Conservation (phyloP, 2,888 invertebrate genomes). For the Drosophila cracens region DNA sequence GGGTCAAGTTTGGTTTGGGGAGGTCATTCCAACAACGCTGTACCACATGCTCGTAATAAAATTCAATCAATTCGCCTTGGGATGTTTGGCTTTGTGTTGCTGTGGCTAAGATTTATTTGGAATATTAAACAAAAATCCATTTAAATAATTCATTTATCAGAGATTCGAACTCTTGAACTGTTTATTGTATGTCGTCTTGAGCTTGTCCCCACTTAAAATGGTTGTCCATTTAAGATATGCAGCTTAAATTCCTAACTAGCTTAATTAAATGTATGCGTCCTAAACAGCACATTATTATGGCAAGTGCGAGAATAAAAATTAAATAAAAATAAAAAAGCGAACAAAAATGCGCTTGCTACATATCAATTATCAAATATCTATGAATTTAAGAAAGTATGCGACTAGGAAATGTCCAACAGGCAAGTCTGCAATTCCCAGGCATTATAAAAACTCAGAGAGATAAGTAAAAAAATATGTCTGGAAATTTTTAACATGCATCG, state of each 20-base stretch:
- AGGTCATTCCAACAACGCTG: conserved; percentile 8
- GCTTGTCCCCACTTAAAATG: conserved; percentile 5
- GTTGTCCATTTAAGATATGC: conserved; percentile 35
- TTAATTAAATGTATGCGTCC: conserved; percentile 22
- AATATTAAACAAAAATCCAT: conserved; percentile 31
- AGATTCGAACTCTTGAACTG: conserved; percentile 2
- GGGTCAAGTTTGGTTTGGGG: conserved; percentile 6
- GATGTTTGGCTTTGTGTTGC: conserved; percentile 1
- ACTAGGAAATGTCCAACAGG: neutral
- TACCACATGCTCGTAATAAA: conserved; percentile 29
- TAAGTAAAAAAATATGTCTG: neutral
- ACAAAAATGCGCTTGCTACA: neutral
- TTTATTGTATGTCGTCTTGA: conserved; percentile 5
- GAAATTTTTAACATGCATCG: neutral
- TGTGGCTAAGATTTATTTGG: conserved; percentile 28
- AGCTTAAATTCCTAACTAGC: conserved; percentile 46
- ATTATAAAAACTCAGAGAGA: neutral
- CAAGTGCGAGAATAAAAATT: neutral
- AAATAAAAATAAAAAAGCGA: neutral
- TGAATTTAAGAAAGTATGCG: neutral
- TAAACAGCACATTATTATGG: neutral
- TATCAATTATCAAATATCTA: neutral
- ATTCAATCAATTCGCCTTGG: conserved; percentile 30
- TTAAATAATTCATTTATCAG: conserved; percentile 64
- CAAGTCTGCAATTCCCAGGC: neutral